These are phyloP conservation scores for Chironomus riparius DNA, from an alignment of 2,888 invertebrate species.

Conservation along the genomic window DNA sequence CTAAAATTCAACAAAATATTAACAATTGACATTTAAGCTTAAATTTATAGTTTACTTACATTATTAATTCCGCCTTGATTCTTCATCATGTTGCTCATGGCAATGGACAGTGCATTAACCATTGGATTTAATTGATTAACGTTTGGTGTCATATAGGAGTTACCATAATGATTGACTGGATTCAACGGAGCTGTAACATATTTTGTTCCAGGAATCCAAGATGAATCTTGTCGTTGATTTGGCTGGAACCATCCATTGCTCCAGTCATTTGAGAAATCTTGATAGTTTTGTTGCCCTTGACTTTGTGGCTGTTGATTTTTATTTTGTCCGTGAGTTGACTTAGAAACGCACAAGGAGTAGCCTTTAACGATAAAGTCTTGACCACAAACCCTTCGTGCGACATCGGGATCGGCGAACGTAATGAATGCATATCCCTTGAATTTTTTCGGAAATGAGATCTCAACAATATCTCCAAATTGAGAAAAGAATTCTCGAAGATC, in stretches of 20 bases:
- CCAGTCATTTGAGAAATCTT: background rate
- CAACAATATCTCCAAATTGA: constrained; percentile 13
- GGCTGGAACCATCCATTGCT: constrained; percentile 1
- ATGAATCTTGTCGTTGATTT: background rate
- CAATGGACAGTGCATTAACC: background rate
- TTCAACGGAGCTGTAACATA: background rate
- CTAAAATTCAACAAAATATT: background rate
- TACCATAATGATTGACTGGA: background rate
- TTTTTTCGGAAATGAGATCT: constrained; percentile 14
- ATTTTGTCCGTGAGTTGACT: constrained; percentile 6
- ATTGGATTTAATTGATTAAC: background rate
- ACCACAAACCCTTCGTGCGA: background rate
- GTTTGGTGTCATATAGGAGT: background rate
- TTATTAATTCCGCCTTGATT: background rate
- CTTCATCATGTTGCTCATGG: background rate
- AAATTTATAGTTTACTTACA: background rate
- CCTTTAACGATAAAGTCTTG: constrained; percentile 20
- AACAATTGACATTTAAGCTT: background rate
- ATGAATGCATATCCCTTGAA: constrained; percentile 21
- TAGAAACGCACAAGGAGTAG: constrained; percentile 15
- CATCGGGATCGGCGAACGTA: background rate
- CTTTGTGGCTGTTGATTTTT: background rate
- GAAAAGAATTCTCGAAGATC: constrained; percentile 12
- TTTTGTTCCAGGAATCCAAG: background rate
- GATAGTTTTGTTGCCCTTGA: background rate